Evolutionary conservation across 2,888 invertebrate species (phyloP), one percentile per base, ranked within the genome.

Genomic region (Heliothis peltigera): DNA sequence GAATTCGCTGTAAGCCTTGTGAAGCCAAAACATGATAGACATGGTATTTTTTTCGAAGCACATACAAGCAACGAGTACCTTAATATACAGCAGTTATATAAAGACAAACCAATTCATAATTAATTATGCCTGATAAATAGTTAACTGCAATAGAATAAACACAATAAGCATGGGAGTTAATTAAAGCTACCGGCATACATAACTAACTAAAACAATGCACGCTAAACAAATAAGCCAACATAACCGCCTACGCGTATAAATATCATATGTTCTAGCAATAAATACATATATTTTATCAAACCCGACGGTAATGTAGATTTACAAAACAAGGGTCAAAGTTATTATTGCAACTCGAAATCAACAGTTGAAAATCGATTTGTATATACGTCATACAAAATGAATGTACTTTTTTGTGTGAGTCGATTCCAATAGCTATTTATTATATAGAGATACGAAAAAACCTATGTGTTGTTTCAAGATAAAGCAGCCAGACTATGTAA

Each of bases 401-500:
- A 18, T 21, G 21, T 21, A 35, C 19, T 15, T 19, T 58, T 39
- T 52, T 35, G 17, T 21, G 1, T 62, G n/a, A 48, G 8, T 39
- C 53, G 17, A 62, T 15, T 43, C 25, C n/a, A 71, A 63, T 28
- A 43, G 7, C 19, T 48, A 54, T 54, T 64, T 71, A 49, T 32
- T 47, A 0, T n/a, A n/a, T 15, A 18, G 19, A 46, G n/a, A 21
- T 7, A 48, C 28, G 18, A 60, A 21, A 2, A 22, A 60, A 62
- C 43, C n/a, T 6, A 44, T 18, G 10, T 48, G 17, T 17, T 39
- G 21, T 39, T 67, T 49, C 12, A 19, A 39, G 43, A 71, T 71
- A 54, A 64, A 39, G n/a, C 17, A 35, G 19, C 21, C 48, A 64
- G 72, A 68, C 72, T 49, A 18, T 54, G 39, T 51, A 46, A 68